Evolutionary conservation across 2,888 invertebrate genomes (phyloP), one percentile per base, ranked within the genome.

Genomic region (Anodontia alba): DNA sequence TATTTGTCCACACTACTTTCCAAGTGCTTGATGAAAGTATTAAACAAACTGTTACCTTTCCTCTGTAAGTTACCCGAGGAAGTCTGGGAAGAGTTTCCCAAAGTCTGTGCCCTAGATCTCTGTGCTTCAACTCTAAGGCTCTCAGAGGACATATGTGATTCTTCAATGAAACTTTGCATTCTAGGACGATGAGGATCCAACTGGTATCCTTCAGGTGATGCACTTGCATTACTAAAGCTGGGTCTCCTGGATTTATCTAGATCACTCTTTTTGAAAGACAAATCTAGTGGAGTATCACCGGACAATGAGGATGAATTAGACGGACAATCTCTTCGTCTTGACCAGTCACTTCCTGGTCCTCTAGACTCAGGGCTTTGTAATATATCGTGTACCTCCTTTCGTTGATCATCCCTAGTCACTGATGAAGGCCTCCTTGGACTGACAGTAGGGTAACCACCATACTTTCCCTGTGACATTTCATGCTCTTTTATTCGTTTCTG

Each of bases 1-100:
- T 88, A 87, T 69, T 87, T 89, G 49, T 91, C 90, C 17, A 91
- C 88, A 80, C 90, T 91, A 80, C 85, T 89, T 75, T 92, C 90
- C 54, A 91, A 79, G 49, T 89, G 90, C 78, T 88, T 89, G 29
- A 91, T 83, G 54, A 83, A 82, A 26, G 83, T 79, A 38, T 76
- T 69, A 33, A 17, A 62, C 33, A 36, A 23, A 15, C n/a, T 46
- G 43, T 42, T 36, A 23, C 33, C 62, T 23, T 62, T 62, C 29
- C 62, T 62, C 20, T 62, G 62, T 33, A 62, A 8, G 29, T 62
- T 62, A 8, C 33, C 62, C 12, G 17, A 26, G 26, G 31, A 23
- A 1, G 2, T 10, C 62, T 62, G 62, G 17, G 31, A 33, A 33
- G 10, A 23, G n/a, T 26, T 33, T 31, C 62, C 62, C 31, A 62